Base-by-base conservation (phyloP, 2,113 vertebrate species). In the Chamaea fasciata region DNA sequence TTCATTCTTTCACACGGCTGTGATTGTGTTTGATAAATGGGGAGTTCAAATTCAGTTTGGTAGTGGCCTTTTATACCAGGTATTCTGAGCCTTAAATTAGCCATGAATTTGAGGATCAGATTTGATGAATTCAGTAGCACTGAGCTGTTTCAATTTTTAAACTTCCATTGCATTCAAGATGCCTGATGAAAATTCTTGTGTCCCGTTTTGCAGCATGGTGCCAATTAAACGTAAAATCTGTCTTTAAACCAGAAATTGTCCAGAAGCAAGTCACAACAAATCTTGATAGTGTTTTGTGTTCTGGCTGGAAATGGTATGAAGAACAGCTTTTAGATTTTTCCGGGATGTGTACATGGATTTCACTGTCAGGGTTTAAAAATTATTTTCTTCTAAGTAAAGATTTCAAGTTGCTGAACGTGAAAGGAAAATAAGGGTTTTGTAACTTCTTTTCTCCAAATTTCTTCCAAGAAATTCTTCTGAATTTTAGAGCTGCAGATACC, bases 231-330 rank as follows among this genome's bases (percentile, higher is more conserved):
- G 2, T 33, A 55, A 89, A 88, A 90, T 82, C 55, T 65, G 67
- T 39, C 84, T 89, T 90, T 69, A 85, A 83, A 91, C 21, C 35
- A 82, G 56, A 90, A 95, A 86, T 73, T 31, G n/a, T 68, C 37
- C 41, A 39, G 74, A 70, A 94, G 30, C 92, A 80, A 93, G 86
- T 96, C 87, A n/a, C 46, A 94, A 74, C 96, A 96, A 53, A 95
- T 92, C 88, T 89, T 42, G 28, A n/a, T 79, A 62, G 63, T 10
- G 18, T n/a, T 93, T 57, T 68, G 56, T 12, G 3, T 89, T 90
- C 79, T 93, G 80, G 8, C 65, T 76, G 67, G 69, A 80, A 79
- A 27, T 46, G 44, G 31, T 68, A 69, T 35, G 82, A 92, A 77
- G 71, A 92, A 39, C 20, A 49, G 49, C 69, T 83, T 94, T 69